Conservation (phyloP, 2,113 vertebrate genomes). For the Nymphicus hollandicus region DNA sequence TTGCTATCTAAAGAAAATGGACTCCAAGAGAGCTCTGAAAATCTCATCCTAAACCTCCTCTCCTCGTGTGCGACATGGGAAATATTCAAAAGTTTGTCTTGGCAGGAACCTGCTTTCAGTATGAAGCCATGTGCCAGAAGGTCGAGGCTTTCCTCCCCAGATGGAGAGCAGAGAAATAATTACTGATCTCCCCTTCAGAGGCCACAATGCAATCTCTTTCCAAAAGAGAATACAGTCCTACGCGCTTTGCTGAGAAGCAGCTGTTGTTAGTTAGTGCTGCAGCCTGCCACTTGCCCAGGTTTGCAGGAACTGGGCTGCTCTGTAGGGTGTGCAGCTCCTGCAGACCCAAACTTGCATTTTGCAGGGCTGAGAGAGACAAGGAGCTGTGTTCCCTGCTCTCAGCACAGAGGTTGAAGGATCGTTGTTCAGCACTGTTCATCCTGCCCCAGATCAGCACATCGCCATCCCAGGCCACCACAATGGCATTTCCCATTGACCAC, state of each 20-base stretch:
- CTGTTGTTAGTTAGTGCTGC: background rate
- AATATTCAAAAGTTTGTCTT: constrained; percentile 9
- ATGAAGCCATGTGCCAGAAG: background rate
- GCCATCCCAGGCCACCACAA: background rate
- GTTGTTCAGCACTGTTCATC: background rate
- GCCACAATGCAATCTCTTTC: background rate
- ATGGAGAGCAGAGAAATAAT: background rate
- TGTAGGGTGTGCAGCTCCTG: background rate
- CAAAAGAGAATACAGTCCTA: background rate
- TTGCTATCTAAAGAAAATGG: background rate
- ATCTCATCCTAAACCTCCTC: background rate
- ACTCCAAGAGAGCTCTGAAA: background rate
- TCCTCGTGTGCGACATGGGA: background rate
- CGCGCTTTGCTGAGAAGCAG: background rate
- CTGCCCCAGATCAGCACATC: background rate
- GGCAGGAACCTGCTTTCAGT: background rate
- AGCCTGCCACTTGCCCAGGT: background rate
- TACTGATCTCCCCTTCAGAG: background rate
- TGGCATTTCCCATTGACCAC: background rate
- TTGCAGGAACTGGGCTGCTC: background rate
- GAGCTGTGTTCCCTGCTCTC: background rate
- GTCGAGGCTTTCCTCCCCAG: constrained; percentile 14
- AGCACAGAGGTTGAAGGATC: background rate
- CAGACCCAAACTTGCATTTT: background rate
- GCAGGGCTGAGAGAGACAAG: background rate